A percentile compares a stretch with the other conserved stretches of the same genome.
phyloP scores from a whole-genome alignment of 2,888 invertebrate genomes.

The Drepanosiphum platanoidis region DNA sequence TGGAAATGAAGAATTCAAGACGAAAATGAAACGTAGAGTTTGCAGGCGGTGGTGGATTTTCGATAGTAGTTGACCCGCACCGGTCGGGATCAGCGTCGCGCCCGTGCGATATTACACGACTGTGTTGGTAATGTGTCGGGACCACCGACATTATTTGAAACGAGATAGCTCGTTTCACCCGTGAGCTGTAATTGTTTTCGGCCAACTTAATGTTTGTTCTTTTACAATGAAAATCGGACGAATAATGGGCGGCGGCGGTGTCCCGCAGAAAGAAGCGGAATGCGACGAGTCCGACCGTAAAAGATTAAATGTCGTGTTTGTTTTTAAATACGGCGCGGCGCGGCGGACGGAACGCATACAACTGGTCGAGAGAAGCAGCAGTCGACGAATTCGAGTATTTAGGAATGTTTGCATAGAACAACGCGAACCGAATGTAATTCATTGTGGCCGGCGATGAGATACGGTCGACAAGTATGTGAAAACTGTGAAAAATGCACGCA shows the following conservation, averaged over 20 bases:
- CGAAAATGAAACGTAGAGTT: not conserved
- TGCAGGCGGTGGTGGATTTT: not conserved
- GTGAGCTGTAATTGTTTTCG: not conserved
- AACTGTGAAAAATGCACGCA: not conserved
- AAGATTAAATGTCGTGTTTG: not conserved
- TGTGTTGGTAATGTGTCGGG: not conserved
- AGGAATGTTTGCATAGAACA: not conserved
- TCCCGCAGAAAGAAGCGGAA: not conserved
- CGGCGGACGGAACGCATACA: no score
- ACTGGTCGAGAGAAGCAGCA: no score
- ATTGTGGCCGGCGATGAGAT: no score
- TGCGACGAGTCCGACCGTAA: not conserved
- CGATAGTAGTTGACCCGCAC: not conserved
- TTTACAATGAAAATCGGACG: not conserved
- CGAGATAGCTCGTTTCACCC: not conserved
- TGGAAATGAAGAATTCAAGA: not conserved
- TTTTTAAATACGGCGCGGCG: not conserved
- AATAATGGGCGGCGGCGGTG: no score
- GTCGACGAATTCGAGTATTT: not conserved
- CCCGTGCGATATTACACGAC: not conserved
- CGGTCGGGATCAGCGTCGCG: not conserved
- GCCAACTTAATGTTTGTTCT: not conserved
- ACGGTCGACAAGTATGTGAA: not conserved
- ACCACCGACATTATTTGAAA: not conserved
- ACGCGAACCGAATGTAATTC: no score